phyloP scores from a whole-genome alignment of 2,888 invertebrate species.

The Meloe dianella region DNA sequence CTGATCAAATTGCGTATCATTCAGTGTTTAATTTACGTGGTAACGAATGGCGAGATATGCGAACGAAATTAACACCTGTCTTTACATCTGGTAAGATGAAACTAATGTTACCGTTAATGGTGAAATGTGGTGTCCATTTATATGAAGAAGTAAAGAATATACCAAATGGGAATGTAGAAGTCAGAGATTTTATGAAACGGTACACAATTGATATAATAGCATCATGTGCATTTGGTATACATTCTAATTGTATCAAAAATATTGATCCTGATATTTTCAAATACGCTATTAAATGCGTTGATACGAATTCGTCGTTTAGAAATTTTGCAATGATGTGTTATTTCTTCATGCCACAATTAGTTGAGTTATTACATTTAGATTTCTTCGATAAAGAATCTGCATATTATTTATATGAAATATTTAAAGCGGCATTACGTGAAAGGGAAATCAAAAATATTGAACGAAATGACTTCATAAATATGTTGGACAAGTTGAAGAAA shows the following conservation, averaged over 20 bases:
- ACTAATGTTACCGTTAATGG: slow-evolving; percentile 60
- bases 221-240: slow-evolving; percentile 57
- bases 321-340: slow-evolving; percentile 37
- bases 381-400: slow-evolving; percentile 45
- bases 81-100: slow-evolving; percentile 64
- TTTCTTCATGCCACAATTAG: slow-evolving; percentile 39
- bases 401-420: slow-evolving; percentile 45
- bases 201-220: slow-evolving; percentile 53
- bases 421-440: slow-evolving; percentile 45
- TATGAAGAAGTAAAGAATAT: slow-evolving; percentile 35
- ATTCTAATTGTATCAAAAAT: slow-evolving; percentile 50
- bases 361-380: slow-evolving; percentile 41
- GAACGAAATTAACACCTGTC: slow-evolving; percentile 62
- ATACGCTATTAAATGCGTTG: slow-evolving; percentile 46
- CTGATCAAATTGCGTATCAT: slow-evolving; percentile 56
- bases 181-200: slow-evolving; percentile 21
- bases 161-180: slow-evolving; percentile 18
- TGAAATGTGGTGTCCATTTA: slow-evolving; percentile 53
- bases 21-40: slow-evolving; percentile 58
- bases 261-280: slow-evolving; percentile 49
- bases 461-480: slow-evolving; percentile 64
- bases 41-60: slow-evolving; percentile 61
- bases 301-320: slow-evolving; percentile 46
- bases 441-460: slow-evolving; percentile 42
- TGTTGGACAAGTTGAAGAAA: slow-evolving; percentile 62